Evolutionary conservation across 2,113 vertebrate genomes (phyloP).

Genomic region (Chloropsis cyanopogon): DNA sequence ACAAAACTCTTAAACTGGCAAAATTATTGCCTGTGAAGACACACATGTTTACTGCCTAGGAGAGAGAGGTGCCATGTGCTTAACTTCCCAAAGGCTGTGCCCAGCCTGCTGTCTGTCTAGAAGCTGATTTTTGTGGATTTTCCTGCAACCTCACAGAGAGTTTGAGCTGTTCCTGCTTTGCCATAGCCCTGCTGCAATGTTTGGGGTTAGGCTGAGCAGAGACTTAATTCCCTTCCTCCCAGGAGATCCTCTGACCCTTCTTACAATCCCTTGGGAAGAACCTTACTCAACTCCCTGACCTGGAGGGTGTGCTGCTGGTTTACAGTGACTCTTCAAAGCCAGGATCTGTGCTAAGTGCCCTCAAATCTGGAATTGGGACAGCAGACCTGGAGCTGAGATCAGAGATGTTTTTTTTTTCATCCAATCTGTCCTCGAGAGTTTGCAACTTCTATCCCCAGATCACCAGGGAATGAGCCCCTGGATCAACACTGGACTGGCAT

Average conservation of each 20-base stretch:
- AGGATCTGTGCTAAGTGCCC: background rate
- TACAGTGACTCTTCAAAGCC: accelerated
- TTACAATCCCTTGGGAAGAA: background rate
- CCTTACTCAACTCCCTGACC: accelerated
- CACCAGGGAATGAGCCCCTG: background rate
- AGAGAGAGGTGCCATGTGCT: background rate
- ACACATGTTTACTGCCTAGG: background rate
- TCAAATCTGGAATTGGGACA: background rate
- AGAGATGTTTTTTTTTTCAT: background rate
- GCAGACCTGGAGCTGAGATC: background rate
- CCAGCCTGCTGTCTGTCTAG: background rate
- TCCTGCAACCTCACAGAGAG: background rate
- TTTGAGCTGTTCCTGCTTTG: background rate
- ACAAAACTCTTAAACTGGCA: background rate
- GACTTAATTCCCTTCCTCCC: background rate
- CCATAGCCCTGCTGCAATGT: background rate
- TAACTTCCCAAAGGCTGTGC: background rate
- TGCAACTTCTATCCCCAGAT: background rate
- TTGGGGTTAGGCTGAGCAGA: background rate
- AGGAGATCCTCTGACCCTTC: background rate
- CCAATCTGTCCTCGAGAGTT: background rate
- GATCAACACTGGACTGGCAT: background rate
- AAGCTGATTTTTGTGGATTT: background rate
- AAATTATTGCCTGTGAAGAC: background rate
- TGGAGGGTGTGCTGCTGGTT: background rate